These are phyloP conservation scores for Arenaria interpres DNA, from an alignment of 2,113 vertebrate genomes.

Conservation along the genomic window DNA sequence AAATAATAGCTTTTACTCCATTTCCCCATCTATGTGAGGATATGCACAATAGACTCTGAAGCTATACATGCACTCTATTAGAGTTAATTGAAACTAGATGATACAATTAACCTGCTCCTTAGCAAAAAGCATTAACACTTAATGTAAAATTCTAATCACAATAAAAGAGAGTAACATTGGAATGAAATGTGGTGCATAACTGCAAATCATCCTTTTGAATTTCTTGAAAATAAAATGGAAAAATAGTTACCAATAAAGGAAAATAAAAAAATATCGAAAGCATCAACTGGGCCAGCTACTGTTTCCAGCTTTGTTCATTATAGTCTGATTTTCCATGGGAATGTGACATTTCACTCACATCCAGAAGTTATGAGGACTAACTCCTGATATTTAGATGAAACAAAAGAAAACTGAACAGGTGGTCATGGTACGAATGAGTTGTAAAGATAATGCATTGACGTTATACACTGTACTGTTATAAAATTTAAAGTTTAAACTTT, in stretches of 20 bases:
- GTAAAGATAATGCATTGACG: background rate
- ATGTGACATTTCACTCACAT: slow-evolving; percentile 34
- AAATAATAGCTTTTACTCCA: slow-evolving; percentile 80
- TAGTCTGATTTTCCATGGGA: background rate
- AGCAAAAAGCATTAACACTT: slow-evolving; percentile 73
- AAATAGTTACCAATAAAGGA: slow-evolving; percentile 13
- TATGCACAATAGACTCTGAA: slow-evolving; percentile 76
- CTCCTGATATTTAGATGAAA: background rate
- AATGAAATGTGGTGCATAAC: slow-evolving; percentile 63
- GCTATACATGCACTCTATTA: slow-evolving; percentile 74
- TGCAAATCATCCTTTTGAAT: slow-evolving; percentile 56
- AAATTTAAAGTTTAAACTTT: slow-evolving; percentile 19
- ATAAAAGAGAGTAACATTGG: slow-evolving; percentile 58
- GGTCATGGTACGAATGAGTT: background rate
- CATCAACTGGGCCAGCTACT: background rate
- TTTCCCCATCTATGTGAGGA: slow-evolving; percentile 70
- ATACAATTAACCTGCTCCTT: slow-evolving; percentile 79
- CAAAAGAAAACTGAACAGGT: slow-evolving; percentile 14
- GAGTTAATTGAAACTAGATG: slow-evolving; percentile 81
- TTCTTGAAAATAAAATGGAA: slow-evolving; percentile 38
- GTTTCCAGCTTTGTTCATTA: background rate
- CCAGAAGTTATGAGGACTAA: slow-evolving; percentile 9
- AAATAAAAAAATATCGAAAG: slow-evolving; percentile 5
- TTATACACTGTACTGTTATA: background rate
- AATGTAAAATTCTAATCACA: slow-evolving; percentile 76